Evolutionary conservation across 2,797 vertebrate genomes (phyloP).

Genomic region (Pteropus rufus): DNA sequence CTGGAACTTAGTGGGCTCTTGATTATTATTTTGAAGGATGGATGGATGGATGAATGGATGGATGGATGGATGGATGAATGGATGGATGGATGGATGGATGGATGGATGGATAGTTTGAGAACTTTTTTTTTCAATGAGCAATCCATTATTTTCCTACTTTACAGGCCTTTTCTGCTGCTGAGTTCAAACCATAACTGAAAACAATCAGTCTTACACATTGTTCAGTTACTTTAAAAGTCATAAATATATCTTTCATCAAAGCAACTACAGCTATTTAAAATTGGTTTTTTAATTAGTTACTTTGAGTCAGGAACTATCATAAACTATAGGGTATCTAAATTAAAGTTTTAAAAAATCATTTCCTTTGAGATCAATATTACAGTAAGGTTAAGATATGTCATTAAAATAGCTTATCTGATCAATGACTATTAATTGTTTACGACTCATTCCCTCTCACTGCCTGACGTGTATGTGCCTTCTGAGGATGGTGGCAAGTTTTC

Average conservation of each 20-base stretch:
- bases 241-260: slow-evolving; percentile 13
- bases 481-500: not conserved
- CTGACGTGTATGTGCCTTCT: not conserved
- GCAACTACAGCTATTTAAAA: not conserved
- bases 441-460: not conserved
- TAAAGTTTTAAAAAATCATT: not conserved
- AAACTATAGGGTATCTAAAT: slow-evolving; percentile 4
- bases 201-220: not conserved
- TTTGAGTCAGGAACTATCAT: not conserved
- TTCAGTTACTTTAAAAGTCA: not conserved
- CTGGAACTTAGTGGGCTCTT: not conserved
- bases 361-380: not conserved
- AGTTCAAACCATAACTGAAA: slow-evolving; percentile 26
- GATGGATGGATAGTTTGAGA: not conserved
- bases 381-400: not conserved
- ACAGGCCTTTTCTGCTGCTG: not conserved
- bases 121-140: not conserved
- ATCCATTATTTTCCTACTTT: not conserved
- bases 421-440: not conserved
- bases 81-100: not conserved
- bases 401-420: not conserved
- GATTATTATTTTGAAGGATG: not conserved
- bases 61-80: not conserved
- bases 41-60: not conserved
- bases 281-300: not conserved